Conservation (phyloP, 2,797 vertebrate species). For the Gadopsis marmoratus region DNA sequence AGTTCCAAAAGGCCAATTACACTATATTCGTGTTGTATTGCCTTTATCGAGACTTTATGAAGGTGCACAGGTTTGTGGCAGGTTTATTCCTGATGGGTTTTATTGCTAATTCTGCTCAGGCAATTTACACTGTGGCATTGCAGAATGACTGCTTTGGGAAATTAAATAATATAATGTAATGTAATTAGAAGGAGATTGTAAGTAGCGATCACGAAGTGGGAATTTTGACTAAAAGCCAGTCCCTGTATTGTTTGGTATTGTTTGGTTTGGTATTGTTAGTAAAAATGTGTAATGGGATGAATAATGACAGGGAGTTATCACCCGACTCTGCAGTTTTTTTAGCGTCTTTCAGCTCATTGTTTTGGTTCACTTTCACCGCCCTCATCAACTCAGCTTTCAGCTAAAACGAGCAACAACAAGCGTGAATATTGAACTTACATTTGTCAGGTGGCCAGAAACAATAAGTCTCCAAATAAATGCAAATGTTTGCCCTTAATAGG, state of each 20-base stretch:
- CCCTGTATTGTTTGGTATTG: not conserved
- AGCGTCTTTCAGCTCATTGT: not conserved
- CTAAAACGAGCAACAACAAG: too few relatives aligned
- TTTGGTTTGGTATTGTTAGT: too few relatives aligned
- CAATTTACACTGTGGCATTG: not conserved
- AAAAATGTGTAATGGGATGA: not conserved
- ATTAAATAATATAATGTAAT: not conserved
- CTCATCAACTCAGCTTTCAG: not conserved
- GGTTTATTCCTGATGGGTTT: constrained; percentile 5
- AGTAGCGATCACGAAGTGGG: not conserved
- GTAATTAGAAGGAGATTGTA: not conserved
- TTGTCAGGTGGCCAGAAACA: not conserved
- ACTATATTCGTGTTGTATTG: constrained; percentile 35
- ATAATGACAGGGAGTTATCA: not conserved
- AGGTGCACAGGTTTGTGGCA: constrained; percentile 32
- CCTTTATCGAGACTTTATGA: constrained; percentile 53
- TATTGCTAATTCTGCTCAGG: not conserved
- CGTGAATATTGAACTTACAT: too few relatives aligned
- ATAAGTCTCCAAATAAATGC: not conserved
- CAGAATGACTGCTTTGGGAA: not conserved
- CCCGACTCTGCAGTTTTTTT: not conserved
- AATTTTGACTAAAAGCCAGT: not conserved
- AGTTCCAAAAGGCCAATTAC: constrained; percentile 72
- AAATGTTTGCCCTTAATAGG: not conserved
- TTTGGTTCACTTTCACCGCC: not conserved